These are phyloP conservation scores for Carollia perspicillata DNA, from an alignment of 2,113 vertebrate species.

Conservation along the genomic window DNA sequence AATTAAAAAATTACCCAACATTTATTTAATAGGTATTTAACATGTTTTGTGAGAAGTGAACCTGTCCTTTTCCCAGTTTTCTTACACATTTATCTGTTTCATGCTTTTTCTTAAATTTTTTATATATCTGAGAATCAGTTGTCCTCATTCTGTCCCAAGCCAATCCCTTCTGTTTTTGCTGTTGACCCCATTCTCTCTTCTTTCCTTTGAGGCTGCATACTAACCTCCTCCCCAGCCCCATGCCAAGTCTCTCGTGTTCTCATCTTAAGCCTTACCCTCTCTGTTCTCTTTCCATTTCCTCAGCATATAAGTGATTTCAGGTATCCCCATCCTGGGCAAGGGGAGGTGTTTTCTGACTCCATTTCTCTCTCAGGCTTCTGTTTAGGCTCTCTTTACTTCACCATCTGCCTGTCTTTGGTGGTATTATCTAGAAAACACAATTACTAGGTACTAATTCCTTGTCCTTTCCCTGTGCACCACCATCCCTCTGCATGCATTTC, in stretches of 20 bases:
- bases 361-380: background rate
- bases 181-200: background rate
- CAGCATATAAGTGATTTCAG: background rate
- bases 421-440: background rate
- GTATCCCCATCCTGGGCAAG: background rate
- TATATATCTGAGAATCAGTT: background rate
- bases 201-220: background rate
- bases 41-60: background rate
- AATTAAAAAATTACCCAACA: background rate
- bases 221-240: background rate
- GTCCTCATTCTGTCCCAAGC: background rate
- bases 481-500: background rate
- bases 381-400: background rate
- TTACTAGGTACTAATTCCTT: background rate
- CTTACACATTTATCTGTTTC: background rate
- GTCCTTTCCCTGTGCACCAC: background rate
- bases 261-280: background rate
- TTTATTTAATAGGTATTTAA: constrained; percentile 26
- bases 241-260: background rate
- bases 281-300: background rate
- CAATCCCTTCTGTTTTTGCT: background rate
- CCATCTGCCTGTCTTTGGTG: background rate
- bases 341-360: background rate
- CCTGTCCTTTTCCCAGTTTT: background rate
- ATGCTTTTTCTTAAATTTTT: background rate